Base-by-base conservation (phyloP, 2,797 vertebrate species). In the Emydoidea blandingii region DNA sequence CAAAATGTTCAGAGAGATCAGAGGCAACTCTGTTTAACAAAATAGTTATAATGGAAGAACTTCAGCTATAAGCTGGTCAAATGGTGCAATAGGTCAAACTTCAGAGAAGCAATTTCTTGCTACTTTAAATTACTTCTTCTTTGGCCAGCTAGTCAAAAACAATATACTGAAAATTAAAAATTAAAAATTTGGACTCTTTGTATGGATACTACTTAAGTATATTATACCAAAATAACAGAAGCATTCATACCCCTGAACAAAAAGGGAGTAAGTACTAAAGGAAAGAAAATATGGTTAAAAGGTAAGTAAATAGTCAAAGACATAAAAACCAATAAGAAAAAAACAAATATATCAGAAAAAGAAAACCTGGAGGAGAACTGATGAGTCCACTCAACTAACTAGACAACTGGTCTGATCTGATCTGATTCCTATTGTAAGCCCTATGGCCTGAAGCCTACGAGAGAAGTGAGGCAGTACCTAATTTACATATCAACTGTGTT, bases 331-430 rank as follows among this genome's bases (percentile, higher is more conserved):
- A 56, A 76, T 84, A 91, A 91, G 92, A 79, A 92, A 83, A 59
- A 83, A 57, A 9, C 91, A 95, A 92, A 21, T 59, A 91, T 44
- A 93, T 85, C 87, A 57, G 37, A 92, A 94, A 72, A 89, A 49
- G 25, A 34, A 49, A 29, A 31, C 15, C 7, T 47, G 5, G 8
- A 91, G 80, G 27, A 82, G 27, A 82, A 59, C 41, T 82, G 56
- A 12, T 29, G 19, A 44, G 29, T 59, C 41, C 41, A 59, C 56
- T 34, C 54, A 47, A 59, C 56, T 85, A 95, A 49, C 72, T 85
- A 89, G 72, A 86, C n/a, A 94, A 90, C 93, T 94, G 95, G 81
- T 94, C 91, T 88, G 52, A 57, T 94, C n/a, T 96, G 91, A 85
- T 93, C 65, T 21, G 91, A 91, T 94, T 96, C 81, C 85, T 93